Percentiles rank a stretch among this genome's conserved stretches.
Evolutionary conservation across 2,888 invertebrate species (phyloP).

Genomic region (Cryptocheilus praepositus): DNA sequence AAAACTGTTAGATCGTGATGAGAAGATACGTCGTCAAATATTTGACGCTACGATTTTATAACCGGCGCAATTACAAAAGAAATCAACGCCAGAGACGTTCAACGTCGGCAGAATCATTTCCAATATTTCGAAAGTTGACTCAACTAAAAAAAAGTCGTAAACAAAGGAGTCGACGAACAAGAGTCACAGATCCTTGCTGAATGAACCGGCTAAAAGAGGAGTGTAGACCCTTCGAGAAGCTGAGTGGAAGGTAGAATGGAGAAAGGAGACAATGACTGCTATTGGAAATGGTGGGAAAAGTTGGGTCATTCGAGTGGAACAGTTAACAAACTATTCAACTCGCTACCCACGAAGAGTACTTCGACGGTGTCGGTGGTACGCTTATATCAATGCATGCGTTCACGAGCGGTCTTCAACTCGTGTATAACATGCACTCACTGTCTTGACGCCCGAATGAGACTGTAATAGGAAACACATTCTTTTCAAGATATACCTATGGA

Average conservation of each 20-base stretch:
- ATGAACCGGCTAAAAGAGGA: not conserved
- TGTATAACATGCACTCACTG: not conserved
- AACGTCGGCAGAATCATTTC: too few species aligned
- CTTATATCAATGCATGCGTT: not conserved
- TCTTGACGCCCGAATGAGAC: too few species aligned
- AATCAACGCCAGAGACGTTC: too few species aligned
- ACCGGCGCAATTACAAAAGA: too few species aligned
- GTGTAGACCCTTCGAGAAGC: not conserved
- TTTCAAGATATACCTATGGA: not conserved
- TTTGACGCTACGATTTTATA: too few species aligned
- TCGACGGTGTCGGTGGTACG: not conserved
- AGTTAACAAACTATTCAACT: conserved; percentile 57
- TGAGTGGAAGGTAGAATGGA: not conserved
- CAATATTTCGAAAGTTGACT: too few species aligned
- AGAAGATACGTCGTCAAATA: too few species aligned
- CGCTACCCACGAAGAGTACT: not conserved
- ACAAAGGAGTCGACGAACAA: not conserved
- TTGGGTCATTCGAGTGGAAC: conserved; percentile 18
- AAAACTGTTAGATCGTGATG: too few species aligned
- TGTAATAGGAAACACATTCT: not conserved
- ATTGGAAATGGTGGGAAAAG: conserved; percentile 22
- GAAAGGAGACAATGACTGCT: conserved; percentile 27
- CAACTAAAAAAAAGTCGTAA: not conserved
- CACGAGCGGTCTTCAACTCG: not conserved
- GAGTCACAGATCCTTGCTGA: not conserved